phyloP scores from a whole-genome alignment of 1,140 invertebrate genomes.

The Globodera rostochiensis region DNA sequence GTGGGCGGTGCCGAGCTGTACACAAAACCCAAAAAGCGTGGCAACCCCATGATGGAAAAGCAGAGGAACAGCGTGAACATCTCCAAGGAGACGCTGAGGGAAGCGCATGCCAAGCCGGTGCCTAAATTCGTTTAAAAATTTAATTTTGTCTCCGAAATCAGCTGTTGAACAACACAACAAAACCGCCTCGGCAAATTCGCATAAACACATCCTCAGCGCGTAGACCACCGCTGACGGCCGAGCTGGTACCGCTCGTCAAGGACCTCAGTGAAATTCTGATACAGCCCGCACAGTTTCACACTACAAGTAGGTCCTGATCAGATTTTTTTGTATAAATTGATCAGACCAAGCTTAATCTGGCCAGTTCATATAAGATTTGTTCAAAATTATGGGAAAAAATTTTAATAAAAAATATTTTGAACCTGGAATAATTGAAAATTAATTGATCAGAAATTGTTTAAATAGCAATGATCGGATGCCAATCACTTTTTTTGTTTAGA shows the following conservation, averaged over 20 bases:
- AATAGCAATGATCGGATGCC: no score
- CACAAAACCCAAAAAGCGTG: conserved; percentile 20
- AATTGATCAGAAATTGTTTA: no score
- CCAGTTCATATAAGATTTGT: no score
- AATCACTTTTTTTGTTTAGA: no score
- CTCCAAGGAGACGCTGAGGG: not conserved
- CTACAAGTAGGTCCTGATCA: not conserved
- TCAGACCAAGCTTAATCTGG: no score
- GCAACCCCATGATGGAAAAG: not conserved
- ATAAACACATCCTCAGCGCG: not conserved
- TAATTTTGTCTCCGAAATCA: not conserved
- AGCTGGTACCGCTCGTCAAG: not conserved
- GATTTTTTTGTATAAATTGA: no score
- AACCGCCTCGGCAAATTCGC: not conserved
- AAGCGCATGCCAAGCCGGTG: not conserved
- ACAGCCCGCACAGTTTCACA: not conserved
- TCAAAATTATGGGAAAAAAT: no score
- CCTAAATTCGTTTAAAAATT: not conserved
- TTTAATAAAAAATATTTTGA: no score
- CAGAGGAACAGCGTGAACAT: not conserved
- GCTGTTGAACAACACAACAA: not conserved
- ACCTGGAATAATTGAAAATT: no score
- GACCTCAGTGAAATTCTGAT: not conserved
- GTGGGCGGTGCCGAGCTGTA: conserved; percentile 28
- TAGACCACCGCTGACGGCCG: not conserved